Conservation (phyloP, 2,113 vertebrate species). For the Phalacrocorax carbo region DNA sequence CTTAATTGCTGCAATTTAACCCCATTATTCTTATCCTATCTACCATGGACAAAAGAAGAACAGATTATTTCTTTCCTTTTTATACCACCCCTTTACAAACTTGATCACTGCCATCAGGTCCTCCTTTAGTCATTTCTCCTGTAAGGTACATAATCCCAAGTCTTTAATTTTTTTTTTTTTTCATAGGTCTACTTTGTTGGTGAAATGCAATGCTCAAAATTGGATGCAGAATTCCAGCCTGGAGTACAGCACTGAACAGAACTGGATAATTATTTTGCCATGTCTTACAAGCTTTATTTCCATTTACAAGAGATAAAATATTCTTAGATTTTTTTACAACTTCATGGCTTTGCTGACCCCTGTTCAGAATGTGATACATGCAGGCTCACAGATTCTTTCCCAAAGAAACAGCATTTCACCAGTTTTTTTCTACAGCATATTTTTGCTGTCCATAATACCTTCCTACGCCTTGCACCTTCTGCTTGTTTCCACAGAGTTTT, state of each 20-base stretch:
- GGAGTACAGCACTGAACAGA: neutral
- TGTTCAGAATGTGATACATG: constrained; percentile 22
- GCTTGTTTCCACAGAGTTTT: neutral
- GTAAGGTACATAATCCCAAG: neutral
- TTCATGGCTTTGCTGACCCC: constrained; percentile 17
- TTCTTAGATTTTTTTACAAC: constrained; percentile 28
- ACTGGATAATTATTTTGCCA: neutral
- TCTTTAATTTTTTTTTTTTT: neutral
- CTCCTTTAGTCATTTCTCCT: neutral
- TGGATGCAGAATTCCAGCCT: neutral
- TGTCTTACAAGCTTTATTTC: constrained; percentile 15
- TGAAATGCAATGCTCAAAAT: neutral
- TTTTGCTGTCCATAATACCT: constrained; percentile 45
- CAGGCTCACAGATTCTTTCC: constrained; percentile 31
- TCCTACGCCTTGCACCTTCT: constrained; percentile 16
- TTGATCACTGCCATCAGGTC: neutral
- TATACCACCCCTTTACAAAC: neutral
- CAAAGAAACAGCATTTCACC: constrained; percentile 5
- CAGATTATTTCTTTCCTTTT: neutral
- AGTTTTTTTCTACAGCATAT: constrained; percentile 16
- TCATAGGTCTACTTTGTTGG: neutral
- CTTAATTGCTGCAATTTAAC: neutral
- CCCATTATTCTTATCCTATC: neutral
- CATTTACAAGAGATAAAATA: constrained; percentile 35
- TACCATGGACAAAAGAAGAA: neutral